These are phyloP conservation scores for Heteractis magnifica DNA, from an alignment of 92 coral and sea anemone species.

Conservation along the genomic window DNA sequence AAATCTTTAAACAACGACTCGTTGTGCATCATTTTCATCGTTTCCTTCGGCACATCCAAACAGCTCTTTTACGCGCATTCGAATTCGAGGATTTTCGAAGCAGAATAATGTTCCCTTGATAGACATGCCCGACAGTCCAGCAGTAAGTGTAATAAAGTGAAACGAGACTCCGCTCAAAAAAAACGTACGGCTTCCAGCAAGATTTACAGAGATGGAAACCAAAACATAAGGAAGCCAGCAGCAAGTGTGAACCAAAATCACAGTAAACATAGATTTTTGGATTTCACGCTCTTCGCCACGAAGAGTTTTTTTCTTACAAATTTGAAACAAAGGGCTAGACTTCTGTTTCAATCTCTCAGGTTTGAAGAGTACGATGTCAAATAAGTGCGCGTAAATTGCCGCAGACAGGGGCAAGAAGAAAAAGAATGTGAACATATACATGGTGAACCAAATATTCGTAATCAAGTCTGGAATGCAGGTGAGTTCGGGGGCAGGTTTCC, in stretches of 20 bases:
- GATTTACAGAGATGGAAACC: conserved; percentile 54
- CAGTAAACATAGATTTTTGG: conserved; percentile 62
- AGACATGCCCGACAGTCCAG: conserved; percentile 59
- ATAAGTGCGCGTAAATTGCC: conserved; percentile 54
- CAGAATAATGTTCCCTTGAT: conserved; percentile 67
- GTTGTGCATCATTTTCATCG: neutral
- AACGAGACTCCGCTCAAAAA: conserved; percentile 51
- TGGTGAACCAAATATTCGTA: conserved; percentile 68
- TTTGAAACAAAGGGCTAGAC: conserved; percentile 30
- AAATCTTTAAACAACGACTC: conserved; percentile 21
- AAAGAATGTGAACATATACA: conserved; percentile 52
- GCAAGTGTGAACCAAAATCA: conserved; percentile 57
- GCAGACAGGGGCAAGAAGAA: conserved; percentile 57
- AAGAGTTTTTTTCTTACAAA: conserved; percentile 49
- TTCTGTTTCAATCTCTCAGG: conserved; percentile 49
- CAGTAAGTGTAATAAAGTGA: conserved; percentile 63
- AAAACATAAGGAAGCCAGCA: conserved; percentile 73
- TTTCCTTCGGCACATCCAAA: conserved; percentile 46
- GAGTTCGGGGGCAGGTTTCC: conserved; percentile 53
- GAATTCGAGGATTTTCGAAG: conserved; percentile 71
- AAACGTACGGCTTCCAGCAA: conserved; percentile 26
- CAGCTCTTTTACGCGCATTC: conserved; percentile 52
- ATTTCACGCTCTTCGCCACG: conserved; percentile 55
- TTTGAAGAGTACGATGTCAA: conserved; percentile 60
- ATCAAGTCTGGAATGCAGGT: conserved; percentile 75